A percentile compares a stretch with the other conserved stretches of the same genome.
Conservation (phyloP, 92 coral and sea anemone species). For the Palythoa grandis region DNA sequence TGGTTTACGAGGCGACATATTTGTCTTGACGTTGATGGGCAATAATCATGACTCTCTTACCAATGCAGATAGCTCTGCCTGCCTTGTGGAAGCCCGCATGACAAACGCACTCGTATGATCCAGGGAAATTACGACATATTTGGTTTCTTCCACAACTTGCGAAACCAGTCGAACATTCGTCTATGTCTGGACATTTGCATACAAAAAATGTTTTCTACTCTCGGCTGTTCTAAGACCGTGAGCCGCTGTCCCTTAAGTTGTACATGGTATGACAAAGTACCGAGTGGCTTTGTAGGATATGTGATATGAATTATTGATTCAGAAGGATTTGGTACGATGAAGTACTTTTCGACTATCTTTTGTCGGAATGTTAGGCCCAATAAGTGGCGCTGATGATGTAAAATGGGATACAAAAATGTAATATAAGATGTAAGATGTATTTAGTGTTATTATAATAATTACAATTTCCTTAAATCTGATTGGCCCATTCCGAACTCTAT, state of each 20-base stretch:
- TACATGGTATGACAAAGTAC: not conserved
- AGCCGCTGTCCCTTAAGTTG: not conserved
- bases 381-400: too few relatives aligned
- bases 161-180: constrained; percentile 23
- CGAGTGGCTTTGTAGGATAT: not conserved
- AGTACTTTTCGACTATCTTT: too few relatives aligned
- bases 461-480: too few relatives aligned
- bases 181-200: constrained; percentile 30
- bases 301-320: too few relatives aligned
- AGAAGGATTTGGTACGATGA: too few relatives aligned
- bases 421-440: too few relatives aligned
- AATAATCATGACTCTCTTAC: constrained; percentile 10
- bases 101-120: constrained; percentile 39
- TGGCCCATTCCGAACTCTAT: too few relatives aligned
- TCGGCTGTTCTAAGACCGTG: not conserved
- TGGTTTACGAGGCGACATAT: not conserved
- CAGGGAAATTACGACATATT: constrained; percentile 40
- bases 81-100: constrained; percentile 21
- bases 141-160: constrained; percentile 41
- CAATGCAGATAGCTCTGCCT: constrained; percentile 38
- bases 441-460: too few relatives aligned
- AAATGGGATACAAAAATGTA: too few relatives aligned
- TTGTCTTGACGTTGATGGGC: not conserved
- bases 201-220: not conserved
- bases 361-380: too few relatives aligned